phyloP scores from a whole-genome alignment of 1,140 invertebrate species.

The Brachionus sp. region DNA sequence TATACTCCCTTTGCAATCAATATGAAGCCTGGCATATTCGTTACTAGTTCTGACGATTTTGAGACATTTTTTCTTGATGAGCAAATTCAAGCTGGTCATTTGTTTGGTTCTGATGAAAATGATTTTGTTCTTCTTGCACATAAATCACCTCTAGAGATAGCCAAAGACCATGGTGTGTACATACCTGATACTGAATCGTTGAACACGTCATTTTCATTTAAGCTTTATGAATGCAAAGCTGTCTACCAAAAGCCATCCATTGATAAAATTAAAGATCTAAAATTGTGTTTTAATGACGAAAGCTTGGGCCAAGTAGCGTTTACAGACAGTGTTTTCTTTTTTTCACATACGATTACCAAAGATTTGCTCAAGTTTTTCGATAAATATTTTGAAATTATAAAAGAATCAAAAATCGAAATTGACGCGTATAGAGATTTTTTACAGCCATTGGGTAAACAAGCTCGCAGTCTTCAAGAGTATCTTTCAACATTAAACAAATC shows the following conservation, averaged over 20 bases:
- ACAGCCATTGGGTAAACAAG: conserved; percentile 56
- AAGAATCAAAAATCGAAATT: conserved; percentile 55
- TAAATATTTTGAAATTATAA: neutral
- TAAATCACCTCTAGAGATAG: conserved; percentile 57
- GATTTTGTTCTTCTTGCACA: conserved; percentile 61
- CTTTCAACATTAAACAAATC: neutral
- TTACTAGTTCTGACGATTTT: conserved; percentile 61
- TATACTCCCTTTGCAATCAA: conserved; percentile 58
- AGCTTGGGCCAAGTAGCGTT: conserved; percentile 50
- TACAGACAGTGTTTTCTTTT: conserved; percentile 62
- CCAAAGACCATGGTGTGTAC: conserved; percentile 61
- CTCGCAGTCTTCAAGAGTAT: conserved; percentile 48
- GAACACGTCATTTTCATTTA: neutral
- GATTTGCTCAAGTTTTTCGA: conserved; percentile 55
- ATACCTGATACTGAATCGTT: conserved; percentile 49
- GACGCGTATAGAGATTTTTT: conserved; percentile 63
- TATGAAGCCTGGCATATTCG: conserved; percentile 60
- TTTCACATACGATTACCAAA: conserved; percentile 55
- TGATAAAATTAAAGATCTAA: conserved; percentile 54
- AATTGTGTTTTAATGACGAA: conserved; percentile 50
- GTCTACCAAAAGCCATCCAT: conserved; percentile 61
- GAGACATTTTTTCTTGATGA: conserved; percentile 55
- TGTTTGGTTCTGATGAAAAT: neutral
- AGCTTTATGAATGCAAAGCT: conserved; percentile 51
- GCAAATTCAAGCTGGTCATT: conserved; percentile 14